Evolutionary conservation across 2,888 invertebrate genomes (phyloP).

Genomic region (Mythimna lalbum): DNA sequence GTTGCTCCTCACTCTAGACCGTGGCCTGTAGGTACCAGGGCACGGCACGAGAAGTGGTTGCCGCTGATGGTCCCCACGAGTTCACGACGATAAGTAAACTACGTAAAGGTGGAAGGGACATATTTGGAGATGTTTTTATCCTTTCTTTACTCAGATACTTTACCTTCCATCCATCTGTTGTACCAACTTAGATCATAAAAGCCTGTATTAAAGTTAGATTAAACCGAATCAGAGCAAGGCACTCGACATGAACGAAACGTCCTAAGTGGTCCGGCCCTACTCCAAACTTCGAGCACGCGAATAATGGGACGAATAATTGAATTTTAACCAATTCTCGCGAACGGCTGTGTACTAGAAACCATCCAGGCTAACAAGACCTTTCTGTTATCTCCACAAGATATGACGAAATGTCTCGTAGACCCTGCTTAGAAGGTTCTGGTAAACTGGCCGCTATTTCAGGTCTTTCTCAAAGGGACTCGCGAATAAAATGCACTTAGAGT

Average conservation of each 20-base stretch:
- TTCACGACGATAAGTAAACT: neutral
- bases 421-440: slow-evolving; percentile 56
- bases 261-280: slow-evolving; percentile 75
- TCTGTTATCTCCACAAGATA: slow-evolving; percentile 43
- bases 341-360: slow-evolving; percentile 68
- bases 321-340: slow-evolving; percentile 82
- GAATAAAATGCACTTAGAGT: slow-evolving; percentile 84
- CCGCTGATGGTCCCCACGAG: too few species aligned
- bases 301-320: slow-evolving; percentile 85
- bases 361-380: slow-evolving; percentile 65
- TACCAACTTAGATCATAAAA: slow-evolving; percentile 59
- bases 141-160: slow-evolving; percentile 16
- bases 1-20: too few species aligned
- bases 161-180: slow-evolving; percentile 41
- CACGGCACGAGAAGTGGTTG: too few species aligned
- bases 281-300: slow-evolving; percentile 77
- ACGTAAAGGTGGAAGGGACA: neutral
- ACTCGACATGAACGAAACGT: slow-evolving; percentile 71
- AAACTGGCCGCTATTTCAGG: slow-evolving; percentile 64
- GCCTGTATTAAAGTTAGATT: slow-evolving; percentile 76
- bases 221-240: slow-evolving; percentile 71
- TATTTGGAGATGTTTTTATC: slow-evolving; percentile 17
- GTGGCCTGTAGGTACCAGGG: too few species aligned
- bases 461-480: slow-evolving; percentile 77
- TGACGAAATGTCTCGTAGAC: slow-evolving; percentile 26